Percentiles rank a stretch among this genome's conserved stretches.
These are phyloP conservation scores for Anableps anableps DNA, from an alignment of 2,797 vertebrate species.

Conservation along the genomic window DNA sequence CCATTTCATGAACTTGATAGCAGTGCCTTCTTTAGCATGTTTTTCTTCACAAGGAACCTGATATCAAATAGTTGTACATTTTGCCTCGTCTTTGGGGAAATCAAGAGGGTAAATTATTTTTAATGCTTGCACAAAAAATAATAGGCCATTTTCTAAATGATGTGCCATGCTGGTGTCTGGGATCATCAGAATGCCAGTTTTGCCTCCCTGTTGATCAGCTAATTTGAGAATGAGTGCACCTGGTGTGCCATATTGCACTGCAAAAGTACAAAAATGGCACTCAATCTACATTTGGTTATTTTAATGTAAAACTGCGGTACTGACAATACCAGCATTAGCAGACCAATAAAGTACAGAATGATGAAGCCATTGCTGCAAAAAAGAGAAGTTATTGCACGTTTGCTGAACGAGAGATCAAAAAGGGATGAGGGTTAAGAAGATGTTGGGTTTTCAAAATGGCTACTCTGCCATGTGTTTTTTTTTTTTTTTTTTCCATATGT, in stretches of 20 bases:
- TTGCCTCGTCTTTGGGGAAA: conserved; percentile 73
- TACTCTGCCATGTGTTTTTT: conserved; percentile 54
- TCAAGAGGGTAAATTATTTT: conserved; percentile 85
- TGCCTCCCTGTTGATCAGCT: conserved; percentile 86
- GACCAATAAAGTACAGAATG: conserved; percentile 73
- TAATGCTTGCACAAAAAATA: conserved; percentile 84
- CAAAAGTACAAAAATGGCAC: conserved; percentile 75
- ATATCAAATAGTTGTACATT: conserved; percentile 61
- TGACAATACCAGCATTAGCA: conserved; percentile 77
- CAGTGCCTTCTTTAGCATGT: conserved; percentile 22
- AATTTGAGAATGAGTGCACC: conserved; percentile 84
- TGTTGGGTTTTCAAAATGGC: conserved; percentile 64
- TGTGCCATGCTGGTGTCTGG: conserved; percentile 78
- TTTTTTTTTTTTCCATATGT: conserved; percentile 70
- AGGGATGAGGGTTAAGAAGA: conserved; percentile 47
- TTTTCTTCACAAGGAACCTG: conserved; percentile 39
- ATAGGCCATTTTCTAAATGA: conserved; percentile 86
- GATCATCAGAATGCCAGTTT: conserved; percentile 81
- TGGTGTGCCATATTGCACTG: conserved; percentile 83
- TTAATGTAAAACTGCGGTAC: conserved; percentile 72
- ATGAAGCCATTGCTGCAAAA: conserved; percentile 59
- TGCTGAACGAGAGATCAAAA: conserved; percentile 47
- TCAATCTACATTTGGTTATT: conserved; percentile 74
- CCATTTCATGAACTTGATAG: conserved; percentile 15
- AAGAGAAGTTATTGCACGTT: conserved; percentile 52